Evolutionary conservation across 2,888 invertebrate genomes (phyloP), one percentile per base, ranked within the genome.

Genomic region (Xanthostigma xanthostigma): DNA sequence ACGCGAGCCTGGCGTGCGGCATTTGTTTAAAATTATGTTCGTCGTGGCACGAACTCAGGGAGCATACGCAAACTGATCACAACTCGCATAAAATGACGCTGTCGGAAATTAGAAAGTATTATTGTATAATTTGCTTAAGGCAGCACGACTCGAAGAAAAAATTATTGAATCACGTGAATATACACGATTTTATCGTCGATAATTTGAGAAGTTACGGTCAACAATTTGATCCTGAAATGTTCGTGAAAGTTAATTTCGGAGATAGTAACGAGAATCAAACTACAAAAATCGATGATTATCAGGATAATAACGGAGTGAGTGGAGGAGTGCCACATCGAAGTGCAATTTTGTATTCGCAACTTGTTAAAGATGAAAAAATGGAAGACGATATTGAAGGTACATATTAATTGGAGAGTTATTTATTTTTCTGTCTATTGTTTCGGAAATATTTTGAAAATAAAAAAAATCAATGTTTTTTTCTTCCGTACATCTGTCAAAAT

Each of bases 91-190:
- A 65, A 45, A 56, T 67, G 9, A 53, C 57, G 34, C 62, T 66
- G 14, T 64, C 65, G 0, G 64, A 64, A 46, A 65, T 64, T 46
- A 55, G 65, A 50, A 64, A 67, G 56, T 70, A 65, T 51, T 64
- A 68, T 43, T 74, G 73, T 50, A 67, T 68, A 37, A 68, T 75
- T 37, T 76, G 75, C 56, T 70, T 70, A 27, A 68, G 73, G 49
- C 73, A 73, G 53, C 75, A 75, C 53, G 74, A 75, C 54, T 74
- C 72, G 17, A 64, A 70, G 38, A 73, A 73, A 56, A 69, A 68
- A 52, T 59, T 70, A 44, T 63, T 70, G 50, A 71, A 71, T 36
- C 76, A 76, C 55, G 68, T 75, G 8, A 63, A 71, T 2, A 71
- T 74, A 45, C 76, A 76, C 57, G 71, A 72, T 48, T 65, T 75